Evolutionary conservation across 2,888 invertebrate genomes (phyloP).

Genomic region (Lissocephala sabroskyi): DNA sequence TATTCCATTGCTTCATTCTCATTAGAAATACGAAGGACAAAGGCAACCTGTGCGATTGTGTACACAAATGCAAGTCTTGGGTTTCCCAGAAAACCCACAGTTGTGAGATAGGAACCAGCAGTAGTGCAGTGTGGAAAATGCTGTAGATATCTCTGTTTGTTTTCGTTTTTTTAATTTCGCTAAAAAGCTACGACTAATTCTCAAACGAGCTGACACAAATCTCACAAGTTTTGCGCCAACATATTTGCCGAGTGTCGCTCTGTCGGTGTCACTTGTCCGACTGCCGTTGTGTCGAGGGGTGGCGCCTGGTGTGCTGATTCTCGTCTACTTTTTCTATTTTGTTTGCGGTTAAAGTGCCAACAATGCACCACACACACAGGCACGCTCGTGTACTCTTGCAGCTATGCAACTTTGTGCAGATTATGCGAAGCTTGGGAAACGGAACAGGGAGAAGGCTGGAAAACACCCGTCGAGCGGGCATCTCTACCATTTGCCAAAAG

Average conservation of each 20-base stretch:
- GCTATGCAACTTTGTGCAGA: slow-evolving; percentile 6
- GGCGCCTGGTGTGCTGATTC: slow-evolving; percentile 15
- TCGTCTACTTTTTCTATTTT: slow-evolving; percentile 5
- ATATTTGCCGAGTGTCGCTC: slow-evolving; percentile 32
- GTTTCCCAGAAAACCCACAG: too few relatives aligned
- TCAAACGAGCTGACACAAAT: slow-evolving; percentile 66
- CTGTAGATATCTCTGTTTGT: slow-evolving; percentile 6
- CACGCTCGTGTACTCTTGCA: slow-evolving; percentile 1
- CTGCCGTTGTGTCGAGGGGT: slow-evolving; percentile 5
- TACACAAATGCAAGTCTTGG: too few relatives aligned
- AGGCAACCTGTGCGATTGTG: too few relatives aligned
- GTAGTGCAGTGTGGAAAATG: neutral
- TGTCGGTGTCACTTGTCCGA: neutral
- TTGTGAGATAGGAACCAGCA: neutral
- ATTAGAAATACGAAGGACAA: too few relatives aligned
- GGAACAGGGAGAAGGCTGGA: neutral
- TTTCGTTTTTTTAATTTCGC: slow-evolving; percentile 56
- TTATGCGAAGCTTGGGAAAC: slow-evolving; percentile 16
- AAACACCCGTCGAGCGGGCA: slow-evolving; percentile 25
- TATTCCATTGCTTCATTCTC: too few relatives aligned
- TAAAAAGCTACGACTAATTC: slow-evolving; percentile 63
- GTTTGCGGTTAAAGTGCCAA: slow-evolving; percentile 38
- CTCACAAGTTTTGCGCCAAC: slow-evolving; percentile 47
- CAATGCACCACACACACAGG: slow-evolving; percentile 25
- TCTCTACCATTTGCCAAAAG: slow-evolving; percentile 38